Base-by-base conservation (phyloP, 2,113 vertebrate genomes). In the Triplophysa dalaica region DNA sequence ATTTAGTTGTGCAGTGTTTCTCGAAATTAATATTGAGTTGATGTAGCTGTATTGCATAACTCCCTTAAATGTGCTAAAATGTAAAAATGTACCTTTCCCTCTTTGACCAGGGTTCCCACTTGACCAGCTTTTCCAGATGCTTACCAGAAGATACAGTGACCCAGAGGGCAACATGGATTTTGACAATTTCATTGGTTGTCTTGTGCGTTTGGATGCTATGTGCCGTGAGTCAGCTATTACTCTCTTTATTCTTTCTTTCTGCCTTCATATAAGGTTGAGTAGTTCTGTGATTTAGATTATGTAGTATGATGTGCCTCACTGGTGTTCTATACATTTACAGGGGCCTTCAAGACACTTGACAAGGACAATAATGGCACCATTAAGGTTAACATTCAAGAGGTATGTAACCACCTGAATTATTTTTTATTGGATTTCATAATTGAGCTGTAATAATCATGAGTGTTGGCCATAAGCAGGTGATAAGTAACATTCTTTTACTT, bases 171-270 rank as follows among this genome's bases (percentile, higher is more conserved):
- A 92, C 87, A 93, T 99, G 93, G 95, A 99, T 83, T 99, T 99
- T 81, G 98, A 97, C 89, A 96, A 89, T 87, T 99, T 94, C 89
- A 96, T 99, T 4, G 93, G 94, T 82, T 98, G 96, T 87, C 88
- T 99, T 75, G 95, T 98, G 10, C 92, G 96, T 12, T 89, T 99
- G 83, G 97, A 99, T 54, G 93, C 95, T 78, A 98, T 99, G 98
- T 98, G 96, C 85, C 91, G 96, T 84, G 86, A 94, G 96, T 92
- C 64, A 4, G 19, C 41, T 7, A 8, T 79, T 76, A 11, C 8
- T 1, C 38, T 54, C 11, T 70, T 43, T 50, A 19, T 38, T 14
- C 7, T 41, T 62, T 56, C 24, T 38, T 38, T 43, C 21, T 62
- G 41, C 1, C 14, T 17, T 29, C 43, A 45, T 45, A 12, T 45